phyloP scores from a whole-genome alignment of 1,140 invertebrate genomes.

The Drosophila ercepeae region DNA sequence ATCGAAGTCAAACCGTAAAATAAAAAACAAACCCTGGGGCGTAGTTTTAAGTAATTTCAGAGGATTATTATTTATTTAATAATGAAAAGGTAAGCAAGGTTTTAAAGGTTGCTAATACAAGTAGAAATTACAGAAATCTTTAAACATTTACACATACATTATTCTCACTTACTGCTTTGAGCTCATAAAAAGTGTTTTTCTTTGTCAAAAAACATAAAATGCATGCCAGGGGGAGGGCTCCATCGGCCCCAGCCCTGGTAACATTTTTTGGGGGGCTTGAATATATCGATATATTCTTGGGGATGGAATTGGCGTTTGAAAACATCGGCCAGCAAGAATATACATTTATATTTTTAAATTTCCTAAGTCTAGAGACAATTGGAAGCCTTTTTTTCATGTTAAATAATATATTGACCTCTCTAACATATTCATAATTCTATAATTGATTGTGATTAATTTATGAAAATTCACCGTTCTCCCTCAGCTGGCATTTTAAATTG shows the following conservation, averaged over 20 bases:
- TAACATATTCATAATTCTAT: constrained; percentile 13
- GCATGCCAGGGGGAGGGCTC: background rate
- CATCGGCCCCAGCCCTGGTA: background rate
- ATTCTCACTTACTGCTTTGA: background rate
- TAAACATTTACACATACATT: background rate
- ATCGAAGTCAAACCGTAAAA: background rate
- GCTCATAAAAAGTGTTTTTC: background rate
- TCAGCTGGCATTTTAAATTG: background rate
- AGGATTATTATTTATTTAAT: background rate
- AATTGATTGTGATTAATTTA: background rate
- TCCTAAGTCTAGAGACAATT: background rate
- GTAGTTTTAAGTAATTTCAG: background rate
- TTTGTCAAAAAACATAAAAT: background rate
- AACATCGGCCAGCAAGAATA: background rate
- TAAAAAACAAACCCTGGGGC: background rate
- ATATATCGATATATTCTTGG: background rate
- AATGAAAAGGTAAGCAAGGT: background rate
- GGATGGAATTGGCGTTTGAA: background rate
- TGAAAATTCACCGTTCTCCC: background rate
- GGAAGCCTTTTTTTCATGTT: background rate
- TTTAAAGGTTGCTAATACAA: background rate
- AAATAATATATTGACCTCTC: background rate
- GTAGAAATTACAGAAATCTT: background rate
- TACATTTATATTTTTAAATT: background rate
- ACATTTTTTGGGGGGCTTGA: background rate